phyloP scores from a whole-genome alignment of 2,797 vertebrate species.

The Sebastes steindachneri region DNA sequence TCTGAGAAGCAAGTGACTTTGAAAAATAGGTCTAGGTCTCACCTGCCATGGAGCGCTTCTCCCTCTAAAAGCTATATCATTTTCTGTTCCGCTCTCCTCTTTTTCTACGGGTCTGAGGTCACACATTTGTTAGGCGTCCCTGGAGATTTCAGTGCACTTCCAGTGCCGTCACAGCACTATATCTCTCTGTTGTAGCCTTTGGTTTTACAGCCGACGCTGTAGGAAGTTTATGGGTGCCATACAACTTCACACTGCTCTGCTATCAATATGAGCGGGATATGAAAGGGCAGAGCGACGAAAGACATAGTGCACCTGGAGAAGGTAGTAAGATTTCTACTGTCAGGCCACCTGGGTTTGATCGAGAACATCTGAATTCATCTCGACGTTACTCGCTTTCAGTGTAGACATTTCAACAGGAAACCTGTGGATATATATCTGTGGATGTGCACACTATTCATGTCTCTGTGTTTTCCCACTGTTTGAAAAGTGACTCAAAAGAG shows the following conservation, averaged over 20 bases:
- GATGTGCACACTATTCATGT: constrained; percentile 4
- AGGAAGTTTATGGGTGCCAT: constrained; percentile 68
- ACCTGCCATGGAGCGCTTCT: constrained; percentile 53
- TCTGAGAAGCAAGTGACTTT: constrained; percentile 73
- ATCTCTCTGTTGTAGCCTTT: constrained; percentile 69
- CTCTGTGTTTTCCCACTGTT: constrained; percentile 19
- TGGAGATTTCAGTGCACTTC: constrained; percentile 54
- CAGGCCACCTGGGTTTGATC: constrained; percentile 55
- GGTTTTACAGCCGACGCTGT: constrained; percentile 60
- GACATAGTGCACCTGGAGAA: constrained; percentile 51
- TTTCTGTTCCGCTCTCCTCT: constrained; percentile 54
- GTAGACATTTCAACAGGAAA: constrained; percentile 35
- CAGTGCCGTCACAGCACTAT: constrained; percentile 41
- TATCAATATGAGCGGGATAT: constrained; percentile 63
- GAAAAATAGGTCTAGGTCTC: constrained; percentile 71
- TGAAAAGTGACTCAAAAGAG: constrained; percentile 8
- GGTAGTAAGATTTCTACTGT: constrained; percentile 33
- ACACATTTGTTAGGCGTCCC: constrained; percentile 64
- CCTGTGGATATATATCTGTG: not conserved
- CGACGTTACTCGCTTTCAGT: constrained; percentile 31
- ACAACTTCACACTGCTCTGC: constrained; percentile 61
- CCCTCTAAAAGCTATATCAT: constrained; percentile 63
- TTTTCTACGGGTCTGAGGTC: constrained; percentile 64
- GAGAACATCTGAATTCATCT: constrained; percentile 46
- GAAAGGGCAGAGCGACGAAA: constrained; percentile 67